These are phyloP conservation scores for Notamacropus eugenii DNA, from an alignment of 2,797 vertebrate genomes.

Conservation along the genomic window DNA sequence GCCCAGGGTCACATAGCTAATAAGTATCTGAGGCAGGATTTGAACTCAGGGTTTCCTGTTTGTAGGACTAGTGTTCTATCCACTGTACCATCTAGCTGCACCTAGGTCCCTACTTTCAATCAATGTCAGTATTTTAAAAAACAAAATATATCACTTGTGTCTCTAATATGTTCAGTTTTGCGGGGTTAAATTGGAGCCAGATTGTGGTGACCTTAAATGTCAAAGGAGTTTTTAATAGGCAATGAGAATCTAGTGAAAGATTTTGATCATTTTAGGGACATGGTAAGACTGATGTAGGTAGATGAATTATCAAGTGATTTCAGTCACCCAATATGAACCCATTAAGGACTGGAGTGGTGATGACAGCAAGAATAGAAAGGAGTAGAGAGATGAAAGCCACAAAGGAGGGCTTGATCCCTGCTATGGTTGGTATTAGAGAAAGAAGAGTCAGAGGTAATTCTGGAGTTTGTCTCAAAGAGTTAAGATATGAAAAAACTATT, in stretches of 20 bases:
- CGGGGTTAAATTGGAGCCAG: background rate
- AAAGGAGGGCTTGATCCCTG: background rate
- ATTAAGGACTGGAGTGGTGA: background rate
- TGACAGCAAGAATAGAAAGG: background rate
- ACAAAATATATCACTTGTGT: background rate
- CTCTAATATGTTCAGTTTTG: background rate
- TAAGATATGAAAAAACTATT: background rate
- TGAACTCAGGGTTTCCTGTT: background rate
- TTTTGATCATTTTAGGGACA: background rate
- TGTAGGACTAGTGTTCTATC: background rate
- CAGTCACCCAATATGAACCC: background rate
- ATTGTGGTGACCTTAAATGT: background rate
- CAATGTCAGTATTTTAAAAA: background rate
- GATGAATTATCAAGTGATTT: background rate
- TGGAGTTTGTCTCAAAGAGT: background rate
- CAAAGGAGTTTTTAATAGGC: background rate
- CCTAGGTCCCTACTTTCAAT: background rate
- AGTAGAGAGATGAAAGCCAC: background rate
- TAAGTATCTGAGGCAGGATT: background rate
- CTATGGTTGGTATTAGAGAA: background rate
- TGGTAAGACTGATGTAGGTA: background rate
- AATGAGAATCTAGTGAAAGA: background rate
- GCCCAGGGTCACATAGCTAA: too few species aligned
- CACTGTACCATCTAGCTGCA: background rate
- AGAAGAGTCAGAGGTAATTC: background rate